Evolutionary conservation across 2,113 vertebrate species (phyloP), one percentile per base, ranked within the genome.

Genomic region (Pangasianodon gigas): DNA sequence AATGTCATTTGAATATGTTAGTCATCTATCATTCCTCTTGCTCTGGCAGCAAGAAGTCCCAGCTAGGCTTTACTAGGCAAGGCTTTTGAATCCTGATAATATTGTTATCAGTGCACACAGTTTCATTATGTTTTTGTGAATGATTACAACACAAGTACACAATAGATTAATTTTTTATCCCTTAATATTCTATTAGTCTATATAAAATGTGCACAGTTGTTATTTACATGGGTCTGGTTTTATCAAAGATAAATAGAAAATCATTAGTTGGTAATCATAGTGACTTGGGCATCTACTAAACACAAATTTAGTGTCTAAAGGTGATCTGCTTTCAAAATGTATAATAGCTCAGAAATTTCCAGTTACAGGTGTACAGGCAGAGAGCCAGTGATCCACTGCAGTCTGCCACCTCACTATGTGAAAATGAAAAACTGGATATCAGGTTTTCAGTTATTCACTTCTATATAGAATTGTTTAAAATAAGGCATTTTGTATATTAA

Each of bases 301-400:
- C 11, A 32, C 80, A 83, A 9, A 19, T 83, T 56, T 52, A 81
- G 46, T 81, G 9, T 54, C 3, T 26, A 14, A 41, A 60, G 2
- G 32, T 37, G 69, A 74, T 41, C 67, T 62, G 7, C 51, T 37
- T 82, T 16, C 2, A 81, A 60, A 37, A 84, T 84, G 1, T 65
- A 24, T 10, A 37, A 85, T 65, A 62, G 11, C 60, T 62, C 21
- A 19, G 29, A 65, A 0, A 41, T 54, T 18, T 29, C 52, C n/a
- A 84, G 19, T 54, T 60, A 84, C 56, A 84, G 19, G 60, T 62
- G 71, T 67, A 75, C 13, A 84, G 21, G 37, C 74, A 89, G 56
- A 44, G 32, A 44, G 37, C 24, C 83, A 91, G 83, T 48, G 37
- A 46, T 80, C 79, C 67, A 86, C 52, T 74, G 44, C 83, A 88